Evolutionary conservation across 2,113 vertebrate species (phyloP).

Genomic region (Chaetops frenatus): DNA sequence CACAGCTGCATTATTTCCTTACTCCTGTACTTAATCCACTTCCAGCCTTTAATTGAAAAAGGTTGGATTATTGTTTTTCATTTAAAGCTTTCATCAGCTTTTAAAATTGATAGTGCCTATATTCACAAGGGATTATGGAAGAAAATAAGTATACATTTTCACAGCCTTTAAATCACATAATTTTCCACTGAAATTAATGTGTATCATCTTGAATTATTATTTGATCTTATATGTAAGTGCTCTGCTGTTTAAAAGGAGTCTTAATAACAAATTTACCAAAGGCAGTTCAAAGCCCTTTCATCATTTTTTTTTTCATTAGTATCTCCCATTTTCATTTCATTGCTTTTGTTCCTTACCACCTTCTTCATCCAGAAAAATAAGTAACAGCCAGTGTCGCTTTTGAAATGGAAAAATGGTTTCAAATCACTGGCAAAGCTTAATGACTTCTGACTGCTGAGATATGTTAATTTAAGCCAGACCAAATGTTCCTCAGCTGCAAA

Average conservation of each 20-base stretch:
- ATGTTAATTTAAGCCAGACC: slow-evolving; percentile 83
- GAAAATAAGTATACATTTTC: slow-evolving; percentile 45
- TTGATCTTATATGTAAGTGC: slow-evolving; percentile 49
- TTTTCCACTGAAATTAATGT: slow-evolving; percentile 50
- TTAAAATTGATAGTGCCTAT: slow-evolving; percentile 31
- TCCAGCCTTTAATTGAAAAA: slow-evolving; percentile 49
- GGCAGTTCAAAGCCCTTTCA: slow-evolving; percentile 42
- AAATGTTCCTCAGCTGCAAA: slow-evolving; percentile 84
- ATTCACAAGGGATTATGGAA: slow-evolving; percentile 33
- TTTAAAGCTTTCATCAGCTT: slow-evolving; percentile 43
- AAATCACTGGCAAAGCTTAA: slow-evolving; percentile 80
- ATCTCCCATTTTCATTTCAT: slow-evolving; percentile 61
- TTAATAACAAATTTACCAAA: slow-evolving; percentile 60
- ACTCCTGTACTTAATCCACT: neutral
- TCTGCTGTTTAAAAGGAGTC: slow-evolving; percentile 37
- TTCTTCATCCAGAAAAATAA: slow-evolving; percentile 69
- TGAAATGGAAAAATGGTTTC: slow-evolving; percentile 82
- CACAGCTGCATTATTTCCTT: neutral
- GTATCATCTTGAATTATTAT: slow-evolving; percentile 61
- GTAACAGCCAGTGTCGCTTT: slow-evolving; percentile 70
- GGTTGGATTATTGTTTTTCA: slow-evolving; percentile 48
- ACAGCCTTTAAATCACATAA: slow-evolving; percentile 35
- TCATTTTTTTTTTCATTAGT: slow-evolving; percentile 58
- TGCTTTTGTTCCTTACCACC: slow-evolving; percentile 65
- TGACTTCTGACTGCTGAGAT: slow-evolving; percentile 84